Percentiles rank a stretch among this genome's conserved stretches.
phyloP scores from a whole-genome alignment of 2,113 vertebrate genomes.

The Willisornis vidua region DNA sequence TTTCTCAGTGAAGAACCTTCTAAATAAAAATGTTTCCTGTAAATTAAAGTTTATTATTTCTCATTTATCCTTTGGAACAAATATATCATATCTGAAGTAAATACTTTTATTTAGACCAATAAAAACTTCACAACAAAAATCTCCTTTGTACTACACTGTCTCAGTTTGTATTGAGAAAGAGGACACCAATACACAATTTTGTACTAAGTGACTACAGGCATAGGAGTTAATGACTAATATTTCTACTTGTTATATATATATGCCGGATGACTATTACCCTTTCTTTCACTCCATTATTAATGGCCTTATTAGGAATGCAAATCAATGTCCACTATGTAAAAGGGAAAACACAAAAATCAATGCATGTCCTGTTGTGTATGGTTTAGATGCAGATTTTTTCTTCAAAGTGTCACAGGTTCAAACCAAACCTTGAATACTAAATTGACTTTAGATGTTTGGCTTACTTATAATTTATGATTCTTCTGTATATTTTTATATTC shows the following conservation, averaged over 20 bases:
- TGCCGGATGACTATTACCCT: not conserved
- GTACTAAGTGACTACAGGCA: not conserved
- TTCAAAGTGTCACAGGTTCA: not conserved
- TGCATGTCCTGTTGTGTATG: slow-evolving; percentile 16
- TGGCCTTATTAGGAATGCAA: slow-evolving; percentile 56
- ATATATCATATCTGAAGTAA: not conserved
- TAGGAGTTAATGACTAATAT: slow-evolving; percentile 17
- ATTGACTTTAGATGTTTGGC: not conserved
- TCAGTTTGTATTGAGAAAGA: not conserved
- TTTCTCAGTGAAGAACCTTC: not conserved
- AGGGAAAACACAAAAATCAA: slow-evolving; percentile 64
- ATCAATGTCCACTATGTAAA: slow-evolving; percentile 62
- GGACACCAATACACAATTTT: not conserved
- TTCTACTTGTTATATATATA: not conserved
- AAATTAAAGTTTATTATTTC: not conserved
- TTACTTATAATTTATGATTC: not conserved
- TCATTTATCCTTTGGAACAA: not conserved
- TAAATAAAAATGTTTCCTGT: not conserved
- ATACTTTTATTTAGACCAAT: not conserved
- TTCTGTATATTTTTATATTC: not conserved
- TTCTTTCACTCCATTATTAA: slow-evolving; percentile 59
- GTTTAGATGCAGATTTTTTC: slow-evolving; percentile 26
- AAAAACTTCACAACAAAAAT: not conserved
- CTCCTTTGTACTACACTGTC: not conserved
- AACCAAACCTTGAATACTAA: slow-evolving; percentile 30